A percentile compares a stretch with the other conserved stretches of the same genome.
phyloP scores from a whole-genome alignment of 2,113 vertebrate species.

The Cebus imitator region DNA sequence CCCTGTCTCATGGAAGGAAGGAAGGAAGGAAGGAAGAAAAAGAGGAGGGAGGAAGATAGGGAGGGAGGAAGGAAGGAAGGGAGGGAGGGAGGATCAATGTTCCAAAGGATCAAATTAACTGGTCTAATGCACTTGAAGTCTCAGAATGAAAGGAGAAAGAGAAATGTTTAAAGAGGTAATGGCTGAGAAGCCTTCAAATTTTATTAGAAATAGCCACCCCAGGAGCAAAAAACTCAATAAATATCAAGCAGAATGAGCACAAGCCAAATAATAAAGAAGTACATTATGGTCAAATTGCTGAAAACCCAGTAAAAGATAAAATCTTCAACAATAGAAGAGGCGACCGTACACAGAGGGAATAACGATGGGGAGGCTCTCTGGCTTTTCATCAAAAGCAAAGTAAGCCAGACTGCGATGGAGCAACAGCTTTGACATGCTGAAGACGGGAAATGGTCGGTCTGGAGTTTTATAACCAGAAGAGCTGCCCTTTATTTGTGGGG shows the following conservation, averaged over 20 bases:
- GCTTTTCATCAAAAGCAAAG: not conserved
- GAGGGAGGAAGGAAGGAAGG: rapidly evolving
- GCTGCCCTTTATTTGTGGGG: not conserved
- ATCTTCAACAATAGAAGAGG: not conserved
- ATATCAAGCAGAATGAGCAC: conserved; percentile 19
- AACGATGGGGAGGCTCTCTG: not conserved
- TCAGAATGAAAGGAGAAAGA: not conserved
- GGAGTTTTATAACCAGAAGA: not conserved
- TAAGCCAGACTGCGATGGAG: not conserved
- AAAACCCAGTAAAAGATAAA: conserved; percentile 27
- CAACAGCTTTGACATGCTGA: not conserved
- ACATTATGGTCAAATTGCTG: not conserved
- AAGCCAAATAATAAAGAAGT: not conserved
- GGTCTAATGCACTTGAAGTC: not conserved
- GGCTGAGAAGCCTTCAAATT: not conserved
- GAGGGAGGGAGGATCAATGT: not conserved
- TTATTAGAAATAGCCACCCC: conserved; percentile 12
- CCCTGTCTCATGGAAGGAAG: no score
- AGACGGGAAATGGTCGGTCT: not conserved
- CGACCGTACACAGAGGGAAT: not conserved
- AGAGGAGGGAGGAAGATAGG: no score
- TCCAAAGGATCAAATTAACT: not conserved
- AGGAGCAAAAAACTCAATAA: not conserved
- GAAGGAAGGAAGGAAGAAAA: no score
- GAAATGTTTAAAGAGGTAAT: not conserved